Conservation (phyloP, 1,140 invertebrate species). For the Lithobius niger region DNA sequence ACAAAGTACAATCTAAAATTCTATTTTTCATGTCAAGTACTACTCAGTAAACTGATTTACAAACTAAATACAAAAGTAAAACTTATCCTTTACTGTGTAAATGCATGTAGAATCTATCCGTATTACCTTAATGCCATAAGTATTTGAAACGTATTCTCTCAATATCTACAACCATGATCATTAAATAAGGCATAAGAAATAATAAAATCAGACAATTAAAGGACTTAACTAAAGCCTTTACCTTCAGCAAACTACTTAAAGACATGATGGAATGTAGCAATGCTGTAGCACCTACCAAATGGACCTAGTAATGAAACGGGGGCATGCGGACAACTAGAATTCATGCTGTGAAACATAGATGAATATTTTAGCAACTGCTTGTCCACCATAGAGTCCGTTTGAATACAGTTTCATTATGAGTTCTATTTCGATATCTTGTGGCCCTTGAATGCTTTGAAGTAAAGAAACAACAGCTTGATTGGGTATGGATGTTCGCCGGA, state of each 20-base stretch:
- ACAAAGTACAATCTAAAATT: no score
- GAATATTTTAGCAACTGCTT: slow-evolving; percentile 65
- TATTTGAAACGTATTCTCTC: not conserved
- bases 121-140: slow-evolving; percentile 7
- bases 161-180: not conserved
- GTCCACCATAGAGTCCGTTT: slow-evolving; percentile 51
- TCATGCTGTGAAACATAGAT: slow-evolving; percentile 73
- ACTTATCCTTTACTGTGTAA: no score
- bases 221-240: not conserved
- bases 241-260: not conserved
- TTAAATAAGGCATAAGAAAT: not conserved
- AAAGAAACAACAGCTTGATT: slow-evolving; percentile 60
- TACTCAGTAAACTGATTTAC: not conserved
- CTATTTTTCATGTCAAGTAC: not conserved
- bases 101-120: no score
- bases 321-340: slow-evolving; percentile 38
- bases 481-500: slow-evolving; percentile 34
- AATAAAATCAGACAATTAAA: not conserved
- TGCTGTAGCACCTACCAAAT: no score
- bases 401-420: slow-evolving; percentile 72
- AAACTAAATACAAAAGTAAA: not conserved
- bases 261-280: no score
- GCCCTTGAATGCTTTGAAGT: slow-evolving; percentile 54
- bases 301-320: not conserved
- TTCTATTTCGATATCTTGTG: slow-evolving; percentile 77